Base-by-base conservation (phyloP, 1,140 invertebrate species). In the Drosophila sturtevanti region DNA sequence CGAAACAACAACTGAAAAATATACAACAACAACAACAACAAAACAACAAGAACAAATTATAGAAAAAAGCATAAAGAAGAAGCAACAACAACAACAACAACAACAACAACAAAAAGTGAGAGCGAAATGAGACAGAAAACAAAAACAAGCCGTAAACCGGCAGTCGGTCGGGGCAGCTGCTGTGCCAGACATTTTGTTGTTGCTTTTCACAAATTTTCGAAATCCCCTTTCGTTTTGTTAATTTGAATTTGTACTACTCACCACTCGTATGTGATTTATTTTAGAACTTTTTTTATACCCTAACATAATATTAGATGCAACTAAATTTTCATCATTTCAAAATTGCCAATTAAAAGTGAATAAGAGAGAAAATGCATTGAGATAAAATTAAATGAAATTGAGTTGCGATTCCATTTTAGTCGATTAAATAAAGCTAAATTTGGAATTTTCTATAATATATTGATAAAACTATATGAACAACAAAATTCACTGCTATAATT, bases 271-370 rank as follows among this genome's bases (percentile, higher is more conserved):
- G 41, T 60, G 59, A 84, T 56, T 79, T 86, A 72, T 56, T 55
- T 72, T 78, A 48, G 10, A 68, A 77, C 77, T 86, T 81, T 51
- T 60, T 74, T 58, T 11, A 48, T 18, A 48, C 41, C 10, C 41
- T 11, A 51, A 51, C 22, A 11, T 11, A 22, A 5, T 4, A 14
- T 2, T 0, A 22, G 18, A 22, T 21, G 12, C 11, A 22, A 22
- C 4, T 22, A n/a, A 12, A 55, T 55, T 27, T 27, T 14, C 4
- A 61, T 63, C 70, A 61, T 44, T 68, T 62, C n/a, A n/a, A n/a
- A 86, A 81, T 86, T 86, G 73, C 48, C 74, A 61, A 9, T 44
- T 14, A n/a, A 41, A 41, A 41, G 6, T n/a, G n/a, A n/a, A n/a
- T n/a, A n/a, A n/a, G n/a, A n/a, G n/a, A n/a, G n/a, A n/a, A n/a